Base-by-base conservation (phyloP, 2,113 vertebrate species). In the Podiceps cristatus region DNA sequence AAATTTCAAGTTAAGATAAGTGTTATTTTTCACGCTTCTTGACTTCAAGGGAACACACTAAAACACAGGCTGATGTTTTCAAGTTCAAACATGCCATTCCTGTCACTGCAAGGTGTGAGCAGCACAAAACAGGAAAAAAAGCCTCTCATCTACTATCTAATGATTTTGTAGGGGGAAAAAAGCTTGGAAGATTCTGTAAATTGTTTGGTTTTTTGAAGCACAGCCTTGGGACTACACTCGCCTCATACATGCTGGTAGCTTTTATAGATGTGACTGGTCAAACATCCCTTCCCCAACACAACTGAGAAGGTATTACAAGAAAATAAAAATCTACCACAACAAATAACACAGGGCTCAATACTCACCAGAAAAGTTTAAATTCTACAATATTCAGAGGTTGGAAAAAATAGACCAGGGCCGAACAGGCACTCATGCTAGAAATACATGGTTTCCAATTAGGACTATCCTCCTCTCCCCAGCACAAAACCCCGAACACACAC, bases 51-150 rank as follows among this genome's bases (percentile, higher is more conserved):
- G 75, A 91, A 31, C 53, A 24, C 82, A 79, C 52, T 12, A 44
- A 52, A 76, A 44, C 78, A 25, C 55, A 50, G 86, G 59, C 86
- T 92, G 93, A 86, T 94, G 94, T 80, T 96, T 95, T 88, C 86
- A 96, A 95, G 93, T 94, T 94, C 96, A 94, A 96, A 96, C 67
- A 33, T 35, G 75, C 72, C 88, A 53, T 27, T 79, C 67, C 94
- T 90, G 75, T 90, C 86, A 88, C 67, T 11, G 67, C 13, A 55
- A 92, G 89, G 94, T 74, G 95, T 25, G 75, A 96, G 83, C 75
- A 74, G 93, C 92, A 82, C 47, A 9, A 17, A 85, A 8, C 85
- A 81, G 53, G 19, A 31, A 37, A 68, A 33, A 37, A 68, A 33
- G 44, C 47, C 66, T 82, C 86, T 24, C 75, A 64, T 66, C 86